phyloP scores from a whole-genome alignment of 2,113 vertebrate genomes.

The Carassius gibelio region DNA sequence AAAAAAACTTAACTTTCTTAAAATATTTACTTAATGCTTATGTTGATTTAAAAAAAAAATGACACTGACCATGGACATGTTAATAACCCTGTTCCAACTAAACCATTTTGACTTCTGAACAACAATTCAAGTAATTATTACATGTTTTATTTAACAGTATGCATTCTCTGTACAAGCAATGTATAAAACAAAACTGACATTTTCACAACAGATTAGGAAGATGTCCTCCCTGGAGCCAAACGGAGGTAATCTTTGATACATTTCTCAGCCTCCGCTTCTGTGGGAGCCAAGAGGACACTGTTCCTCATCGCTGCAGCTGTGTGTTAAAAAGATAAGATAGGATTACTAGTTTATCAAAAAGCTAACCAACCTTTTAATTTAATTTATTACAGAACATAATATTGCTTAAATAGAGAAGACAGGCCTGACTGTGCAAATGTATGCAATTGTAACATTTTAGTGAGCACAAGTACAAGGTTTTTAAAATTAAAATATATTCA shows the following conservation, averaged over 20 bases:
- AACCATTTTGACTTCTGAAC: background rate
- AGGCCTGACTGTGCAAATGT: background rate
- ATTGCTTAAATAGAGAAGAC: background rate
- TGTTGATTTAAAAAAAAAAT: background rate
- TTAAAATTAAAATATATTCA: background rate
- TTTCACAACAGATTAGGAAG: constrained; percentile 8
- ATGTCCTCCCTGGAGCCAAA: constrained; percentile 14
- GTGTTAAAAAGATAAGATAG: background rate
- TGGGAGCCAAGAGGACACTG: background rate
- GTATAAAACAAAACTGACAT: background rate
- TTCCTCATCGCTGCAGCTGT: constrained; percentile 31
- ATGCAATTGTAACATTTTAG: background rate
- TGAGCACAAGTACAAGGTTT: background rate
- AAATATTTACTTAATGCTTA: too few relatives aligned
- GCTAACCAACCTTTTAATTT: background rate
- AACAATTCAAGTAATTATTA: background rate
- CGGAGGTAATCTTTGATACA: constrained; percentile 37
- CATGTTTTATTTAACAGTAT: background rate
- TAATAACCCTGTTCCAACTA: background rate
- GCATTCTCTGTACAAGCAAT: background rate
- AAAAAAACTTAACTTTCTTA: too few relatives aligned
- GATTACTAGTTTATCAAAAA: background rate
- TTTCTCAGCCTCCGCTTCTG: constrained; percentile 29
- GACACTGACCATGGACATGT: background rate
- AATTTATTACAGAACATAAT: background rate